These are phyloP conservation scores for Lutjanus argentimaculatus DNA, from an alignment of 2,797 vertebrate species.

Conservation along the genomic window DNA sequence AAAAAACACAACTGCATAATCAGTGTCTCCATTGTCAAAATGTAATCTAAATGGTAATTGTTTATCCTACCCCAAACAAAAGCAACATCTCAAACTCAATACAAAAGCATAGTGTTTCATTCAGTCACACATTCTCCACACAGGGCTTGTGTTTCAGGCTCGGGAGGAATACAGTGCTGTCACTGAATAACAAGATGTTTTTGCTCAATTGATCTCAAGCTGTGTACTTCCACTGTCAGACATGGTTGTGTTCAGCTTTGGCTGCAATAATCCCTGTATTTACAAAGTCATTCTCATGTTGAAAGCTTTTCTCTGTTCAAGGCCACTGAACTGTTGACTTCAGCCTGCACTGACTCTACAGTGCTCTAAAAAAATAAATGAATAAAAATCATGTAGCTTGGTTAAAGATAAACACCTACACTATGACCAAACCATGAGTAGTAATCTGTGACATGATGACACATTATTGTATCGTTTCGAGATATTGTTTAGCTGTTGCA, in stretches of 20 bases:
- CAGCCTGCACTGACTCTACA: background rate
- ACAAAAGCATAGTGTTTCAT: slow-evolving; percentile 26
- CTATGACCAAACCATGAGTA: background rate
- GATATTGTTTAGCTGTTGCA: background rate
- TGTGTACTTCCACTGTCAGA: slow-evolving; percentile 57
- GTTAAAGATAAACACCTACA: slow-evolving; percentile 4
- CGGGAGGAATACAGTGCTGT: slow-evolving; percentile 21
- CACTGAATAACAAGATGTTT: slow-evolving; percentile 45
- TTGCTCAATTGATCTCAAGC: slow-evolving; percentile 61
- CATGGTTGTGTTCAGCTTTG: slow-evolving; percentile 44
- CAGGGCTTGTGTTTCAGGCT: slow-evolving; percentile 28
- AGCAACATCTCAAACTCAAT: slow-evolving; percentile 20
- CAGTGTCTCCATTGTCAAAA: slow-evolving; percentile 36
- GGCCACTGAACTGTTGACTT: slow-evolving; percentile 35
- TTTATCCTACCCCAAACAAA: slow-evolving; percentile 34
- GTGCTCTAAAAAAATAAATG: slow-evolving; percentile 3
- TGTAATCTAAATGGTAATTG: slow-evolving; percentile 61
- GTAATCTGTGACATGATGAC: background rate
- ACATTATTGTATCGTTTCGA: background rate
- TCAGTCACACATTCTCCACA: slow-evolving; percentile 27
- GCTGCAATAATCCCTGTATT: slow-evolving; percentile 61
- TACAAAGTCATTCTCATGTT: slow-evolving; percentile 57
- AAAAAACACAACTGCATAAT: slow-evolving; percentile 5
- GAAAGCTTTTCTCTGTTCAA: slow-evolving; percentile 51
- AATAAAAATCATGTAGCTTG: background rate